Conservation (phyloP, 2,113 vertebrate species). For the Cairina moschata region DNA sequence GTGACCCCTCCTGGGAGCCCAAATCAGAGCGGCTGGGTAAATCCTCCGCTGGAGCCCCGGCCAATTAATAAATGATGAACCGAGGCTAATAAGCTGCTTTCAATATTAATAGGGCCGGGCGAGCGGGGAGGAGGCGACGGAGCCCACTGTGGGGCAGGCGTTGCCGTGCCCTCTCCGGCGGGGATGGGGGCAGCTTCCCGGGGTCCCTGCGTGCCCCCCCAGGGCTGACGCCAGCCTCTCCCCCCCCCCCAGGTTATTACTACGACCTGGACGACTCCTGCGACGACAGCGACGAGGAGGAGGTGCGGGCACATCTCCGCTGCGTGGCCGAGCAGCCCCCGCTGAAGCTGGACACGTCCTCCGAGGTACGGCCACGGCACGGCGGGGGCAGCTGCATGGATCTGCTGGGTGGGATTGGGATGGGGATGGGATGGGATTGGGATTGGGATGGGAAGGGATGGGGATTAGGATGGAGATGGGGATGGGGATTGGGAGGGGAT, state of each 20-base stretch:
- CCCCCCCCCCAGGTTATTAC: slow-evolving; percentile 87
- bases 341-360: slow-evolving; percentile 93
- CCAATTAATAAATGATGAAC: slow-evolving; percentile 56
- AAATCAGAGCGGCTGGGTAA: not conserved
- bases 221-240: not conserved
- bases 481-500: rapidly evolving
- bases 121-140: not conserved
- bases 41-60: not conserved
- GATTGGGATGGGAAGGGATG: not conserved
- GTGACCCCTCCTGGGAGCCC: not conserved
- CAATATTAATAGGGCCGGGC: slow-evolving; percentile 34
- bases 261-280: slow-evolving; percentile 98
- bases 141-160: not conserved
- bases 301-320: slow-evolving; percentile 93
- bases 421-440: not conserved
- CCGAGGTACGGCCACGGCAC: slow-evolving; percentile 81
- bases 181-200: not conserved
- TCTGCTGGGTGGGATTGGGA: not conserved
- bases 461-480: too few relatives aligned
- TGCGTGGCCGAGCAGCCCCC: slow-evolving; percentile 94
- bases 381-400: rapidly evolving
- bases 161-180: not conserved
- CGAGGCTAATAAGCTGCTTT: slow-evolving; percentile 31
- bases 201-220: not conserved
- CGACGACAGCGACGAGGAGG: slow-evolving; percentile 96